A percentile compares a stretch with the other conserved stretches of the same genome.
Evolutionary conservation across 2,113 vertebrate genomes (phyloP).

Genomic region (Notiomystis cincta): DNA sequence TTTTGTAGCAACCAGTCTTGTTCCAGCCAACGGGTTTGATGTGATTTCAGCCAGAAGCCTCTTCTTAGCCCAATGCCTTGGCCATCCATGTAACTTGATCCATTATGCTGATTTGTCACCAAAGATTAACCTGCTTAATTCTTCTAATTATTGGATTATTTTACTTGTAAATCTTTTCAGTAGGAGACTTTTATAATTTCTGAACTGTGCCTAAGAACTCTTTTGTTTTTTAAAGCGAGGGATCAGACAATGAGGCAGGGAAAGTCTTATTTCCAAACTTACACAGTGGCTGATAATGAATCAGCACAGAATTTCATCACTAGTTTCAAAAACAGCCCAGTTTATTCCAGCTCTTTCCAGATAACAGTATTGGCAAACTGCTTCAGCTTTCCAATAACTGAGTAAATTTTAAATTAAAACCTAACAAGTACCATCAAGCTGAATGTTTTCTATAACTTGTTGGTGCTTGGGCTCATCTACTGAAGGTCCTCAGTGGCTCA

Average conservation of each 20-base stretch:
- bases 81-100: neutral
- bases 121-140: constrained; percentile 28
- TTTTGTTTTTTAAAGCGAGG: neutral
- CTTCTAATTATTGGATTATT: constrained; percentile 46
- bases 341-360: neutral
- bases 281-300: neutral
- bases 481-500: neutral
- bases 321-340: neutral
- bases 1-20: neutral
- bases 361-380: neutral
- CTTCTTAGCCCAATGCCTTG: neutral
- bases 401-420: neutral
- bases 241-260: neutral
- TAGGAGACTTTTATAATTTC: constrained; percentile 13
- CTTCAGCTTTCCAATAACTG: neutral
- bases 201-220: neutral
- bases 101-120: constrained; percentile 9
- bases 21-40: neutral
- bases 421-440: neutral
- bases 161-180: constrained; percentile 16
- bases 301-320: neutral
- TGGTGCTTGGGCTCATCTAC: neutral
- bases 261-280: neutral
- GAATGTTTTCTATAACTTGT: neutral
- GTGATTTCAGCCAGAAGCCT: neutral